Base-by-base conservation (phyloP, 1,140 invertebrate species). In the Pygmarrhopalites habei region DNA sequence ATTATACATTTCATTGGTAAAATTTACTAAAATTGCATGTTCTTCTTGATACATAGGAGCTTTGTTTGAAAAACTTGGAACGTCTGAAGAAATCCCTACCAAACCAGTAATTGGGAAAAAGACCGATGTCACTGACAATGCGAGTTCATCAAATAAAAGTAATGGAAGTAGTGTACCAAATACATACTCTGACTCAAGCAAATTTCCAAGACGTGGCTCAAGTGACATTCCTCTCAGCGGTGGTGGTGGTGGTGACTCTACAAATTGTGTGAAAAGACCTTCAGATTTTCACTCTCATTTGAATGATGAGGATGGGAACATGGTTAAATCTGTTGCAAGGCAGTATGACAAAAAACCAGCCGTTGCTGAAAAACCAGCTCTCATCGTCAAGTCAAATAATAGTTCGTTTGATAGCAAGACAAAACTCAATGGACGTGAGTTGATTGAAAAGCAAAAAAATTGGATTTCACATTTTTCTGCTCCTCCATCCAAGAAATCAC, bases 21-120 rank as follows among this genome's bases (percentile, higher is more conserved):
- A n/a, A n/a, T n/a, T n/a, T n/a, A n/a, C n/a, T n/a, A n/a, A n/a
- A n/a, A n/a, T n/a, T n/a, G n/a, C n/a, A n/a, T n/a, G n/a, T n/a
- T n/a, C n/a, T n/a, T n/a, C n/a, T n/a, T n/a, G n/a, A n/a, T n/a
- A n/a, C n/a, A n/a, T n/a, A n/a, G 79, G 90, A 32, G 92, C 92
- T 26, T 80, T 96, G 25, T 95, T 96, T 77, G 92, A 95, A 75
- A 92, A 92, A 73, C 79, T 95, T 60, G 90, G 90, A 25, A 85
- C 87, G 62, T 86, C 88, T 69, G 85, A 84, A 72, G 79, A 81
- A 64, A 74, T n/a, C n/a, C n/a, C n/a, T 35, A 35, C 5, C 15
- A 35, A 35, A 35, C 32, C 32, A 7, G 5, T 35, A 35, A 7
- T 35, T 5, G 32, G 32, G 32, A 35, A 35, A 35, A 35, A 35